Evolutionary conservation across 1,140 invertebrate genomes (phyloP), one percentile per base, ranked within the genome.

Genomic region (Zaprionus inermis): DNA sequence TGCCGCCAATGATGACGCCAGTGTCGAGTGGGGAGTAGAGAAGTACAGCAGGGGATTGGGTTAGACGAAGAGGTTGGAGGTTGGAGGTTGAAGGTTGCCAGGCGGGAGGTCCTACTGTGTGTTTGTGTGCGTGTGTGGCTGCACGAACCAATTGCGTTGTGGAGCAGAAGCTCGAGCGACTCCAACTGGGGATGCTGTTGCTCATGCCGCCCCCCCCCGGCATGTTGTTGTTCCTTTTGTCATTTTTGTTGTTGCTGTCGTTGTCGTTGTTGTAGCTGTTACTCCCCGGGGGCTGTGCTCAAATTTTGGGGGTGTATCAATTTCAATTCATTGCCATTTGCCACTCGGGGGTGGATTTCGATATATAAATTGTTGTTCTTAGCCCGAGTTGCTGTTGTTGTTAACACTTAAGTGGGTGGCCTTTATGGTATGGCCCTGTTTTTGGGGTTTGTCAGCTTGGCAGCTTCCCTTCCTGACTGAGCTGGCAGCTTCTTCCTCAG

Each of bases 301-400:
- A 88, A 86, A 83, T 89, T 84, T 86, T 79, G 83, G 83, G 83
- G 83, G 83, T 70, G 83, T 86, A 86, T 86, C 83, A 86, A 89
- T 86, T 86, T 88, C 83, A 76, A 86, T 86, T 83, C 79, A 88
- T 86, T 89, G 82, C 83, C 83, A 79, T 79, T 81, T 76, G 60
- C 51, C 74, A 78, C 72, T 71, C 69, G 79, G 76, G 83, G 83
- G 83, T 86, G 84, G 84, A 88, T 86, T 88, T 86, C 69, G 41
- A 61, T 41, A 44, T 63, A 64, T 75, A 81, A 78, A 78, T 72
- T 86, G 81, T 78, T 85, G 78, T 86, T 78, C 64, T 74, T 72
- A 70, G 73, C 30, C 46, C 44, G 20, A 18, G 28, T 57, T 16
- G 14, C 30, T 65, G 61, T 51, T 68, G 52, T 44, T 74, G 67